Conservation (phyloP, 2,888 invertebrate genomes). For the Drosophila birchii region DNA sequence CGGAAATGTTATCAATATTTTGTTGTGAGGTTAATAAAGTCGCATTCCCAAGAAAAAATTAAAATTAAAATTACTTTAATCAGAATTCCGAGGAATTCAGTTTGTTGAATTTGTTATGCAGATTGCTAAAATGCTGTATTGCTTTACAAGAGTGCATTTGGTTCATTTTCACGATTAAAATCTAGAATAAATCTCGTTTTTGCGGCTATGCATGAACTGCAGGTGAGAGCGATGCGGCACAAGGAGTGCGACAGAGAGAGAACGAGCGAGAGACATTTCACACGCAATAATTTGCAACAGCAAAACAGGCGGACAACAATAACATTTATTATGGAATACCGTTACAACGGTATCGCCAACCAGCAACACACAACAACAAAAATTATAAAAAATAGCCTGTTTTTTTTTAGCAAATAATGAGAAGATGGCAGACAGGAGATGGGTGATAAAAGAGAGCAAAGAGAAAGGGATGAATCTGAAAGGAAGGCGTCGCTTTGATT, state of each 20-base stretch:
- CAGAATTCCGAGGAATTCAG: neutral
- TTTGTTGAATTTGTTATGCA: neutral
- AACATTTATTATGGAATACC: constrained; percentile 47
- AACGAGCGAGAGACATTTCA: constrained; percentile 13
- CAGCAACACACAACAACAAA: constrained; percentile 20
- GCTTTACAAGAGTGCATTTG: neutral
- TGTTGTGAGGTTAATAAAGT: neutral
- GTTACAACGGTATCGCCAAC: constrained; percentile 36
- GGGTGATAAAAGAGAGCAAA: constrained; percentile 28
- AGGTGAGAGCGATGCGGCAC: constrained; percentile 24
- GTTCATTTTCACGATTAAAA: neutral
- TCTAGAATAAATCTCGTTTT: constrained; percentile 38
- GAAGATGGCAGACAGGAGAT: constrained; percentile 20
- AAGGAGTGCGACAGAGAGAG: constrained; percentile 4
- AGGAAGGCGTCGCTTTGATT: constrained; percentile 41
- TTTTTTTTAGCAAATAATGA: constrained; percentile 13
- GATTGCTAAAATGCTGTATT: neutral
- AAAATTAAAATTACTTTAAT: neutral
- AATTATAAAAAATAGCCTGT: constrained; percentile 1
- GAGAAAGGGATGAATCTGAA: constrained; percentile 27
- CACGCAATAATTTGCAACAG: constrained; percentile 44
- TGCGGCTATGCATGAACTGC: constrained; percentile 41
- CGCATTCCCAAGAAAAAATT: neutral
- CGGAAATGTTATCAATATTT: constrained; percentile 6
- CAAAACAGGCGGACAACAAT: constrained; percentile 43